A percentile compares a stretch with the other conserved stretches of the same genome.
Conservation (phyloP, 2,888 invertebrate species). For the Dastarcus helophoroides region DNA sequence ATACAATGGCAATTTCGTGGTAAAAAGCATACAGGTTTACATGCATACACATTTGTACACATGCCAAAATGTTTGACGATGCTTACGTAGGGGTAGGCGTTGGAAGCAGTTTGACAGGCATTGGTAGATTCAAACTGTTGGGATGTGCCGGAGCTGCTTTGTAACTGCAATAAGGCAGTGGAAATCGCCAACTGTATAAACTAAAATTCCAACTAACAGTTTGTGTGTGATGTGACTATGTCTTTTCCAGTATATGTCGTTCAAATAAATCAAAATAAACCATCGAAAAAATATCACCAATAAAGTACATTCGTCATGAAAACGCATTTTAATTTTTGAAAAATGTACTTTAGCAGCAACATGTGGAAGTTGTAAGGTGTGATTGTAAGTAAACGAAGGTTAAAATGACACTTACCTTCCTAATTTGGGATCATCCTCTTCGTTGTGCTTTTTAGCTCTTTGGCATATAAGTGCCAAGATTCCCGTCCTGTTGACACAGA, state of each 20-base stretch:
- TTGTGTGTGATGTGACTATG: constrained; percentile 11
- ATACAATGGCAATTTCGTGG: too few relatives aligned
- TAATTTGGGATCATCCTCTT: constrained; percentile 72
- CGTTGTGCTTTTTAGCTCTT: constrained; percentile 54
- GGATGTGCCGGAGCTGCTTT: constrained; percentile 64
- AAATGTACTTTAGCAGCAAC: too few relatives aligned
- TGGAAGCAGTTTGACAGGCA: constrained; percentile 64
- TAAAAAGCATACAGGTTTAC: too few relatives aligned
- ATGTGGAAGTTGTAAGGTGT: constrained; percentile 7
- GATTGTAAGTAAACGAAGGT: constrained; percentile 1
- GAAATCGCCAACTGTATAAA: constrained; percentile 94
- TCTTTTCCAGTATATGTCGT: too few relatives aligned
- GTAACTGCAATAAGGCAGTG: constrained; percentile 93
- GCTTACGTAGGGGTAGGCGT: constrained; percentile 42
- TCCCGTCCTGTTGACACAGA: constrained; percentile 53
- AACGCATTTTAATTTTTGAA: too few relatives aligned
- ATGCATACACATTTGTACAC: too few relatives aligned
- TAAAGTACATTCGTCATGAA: too few relatives aligned
- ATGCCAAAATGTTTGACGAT: neutral
- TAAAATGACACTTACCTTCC: constrained; percentile 55
- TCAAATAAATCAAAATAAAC: too few relatives aligned
- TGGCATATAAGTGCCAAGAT: constrained; percentile 59
- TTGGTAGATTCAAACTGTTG: constrained; percentile 67
- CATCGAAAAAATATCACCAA: too few relatives aligned
- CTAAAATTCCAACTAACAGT: too few relatives aligned